Conservation (phyloP, 2,888 invertebrate genomes). For the Rhogogaster chlorosoma region DNA sequence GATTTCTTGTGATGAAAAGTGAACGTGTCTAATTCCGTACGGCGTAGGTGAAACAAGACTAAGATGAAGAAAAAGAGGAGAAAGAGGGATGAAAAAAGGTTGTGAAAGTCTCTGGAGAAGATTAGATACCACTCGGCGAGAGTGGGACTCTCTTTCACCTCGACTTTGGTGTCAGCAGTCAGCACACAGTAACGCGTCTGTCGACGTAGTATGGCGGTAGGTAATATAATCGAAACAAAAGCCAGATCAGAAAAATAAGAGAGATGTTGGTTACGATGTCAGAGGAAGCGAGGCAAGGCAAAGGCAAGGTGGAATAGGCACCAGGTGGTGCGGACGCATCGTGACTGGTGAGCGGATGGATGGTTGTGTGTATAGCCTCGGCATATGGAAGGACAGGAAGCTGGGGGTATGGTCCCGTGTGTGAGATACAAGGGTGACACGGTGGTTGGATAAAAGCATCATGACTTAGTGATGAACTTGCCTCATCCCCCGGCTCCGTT, state of each 20-base stretch:
- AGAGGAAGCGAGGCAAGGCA: slow-evolving; percentile 17
- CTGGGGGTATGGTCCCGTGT: slow-evolving; percentile 54
- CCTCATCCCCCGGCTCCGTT: slow-evolving; percentile 57
- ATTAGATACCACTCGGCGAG: slow-evolving; percentile 22
- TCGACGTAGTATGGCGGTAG: not conserved
- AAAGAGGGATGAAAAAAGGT: not conserved
- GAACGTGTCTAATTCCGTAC: not conserved
- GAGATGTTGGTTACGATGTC: not conserved
- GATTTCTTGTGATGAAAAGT: too few species aligned
- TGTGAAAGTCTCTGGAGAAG: not conserved
- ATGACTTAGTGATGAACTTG: slow-evolving; percentile 75
- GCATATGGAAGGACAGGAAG: slow-evolving; percentile 35
- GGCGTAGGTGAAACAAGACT: not conserved
- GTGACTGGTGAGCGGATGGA: slow-evolving; percentile 38
- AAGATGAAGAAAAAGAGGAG: not conserved
- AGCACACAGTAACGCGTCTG: not conserved
- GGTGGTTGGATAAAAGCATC: slow-evolving; percentile 74
- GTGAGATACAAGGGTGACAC: slow-evolving; percentile 66
- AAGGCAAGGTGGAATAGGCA: slow-evolving; percentile 25
- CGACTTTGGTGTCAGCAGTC: slow-evolving; percentile 14
- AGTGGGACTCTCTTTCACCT: slow-evolving; percentile 16
- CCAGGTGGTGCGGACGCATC: slow-evolving; percentile 21
- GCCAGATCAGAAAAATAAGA: slow-evolving; percentile 24
- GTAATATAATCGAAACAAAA: slow-evolving; percentile 42
- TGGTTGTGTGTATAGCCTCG: slow-evolving; percentile 15